These are phyloP conservation scores for Halesus radiatus DNA, from an alignment of 1,140 invertebrate genomes.

Conservation along the genomic window DNA sequence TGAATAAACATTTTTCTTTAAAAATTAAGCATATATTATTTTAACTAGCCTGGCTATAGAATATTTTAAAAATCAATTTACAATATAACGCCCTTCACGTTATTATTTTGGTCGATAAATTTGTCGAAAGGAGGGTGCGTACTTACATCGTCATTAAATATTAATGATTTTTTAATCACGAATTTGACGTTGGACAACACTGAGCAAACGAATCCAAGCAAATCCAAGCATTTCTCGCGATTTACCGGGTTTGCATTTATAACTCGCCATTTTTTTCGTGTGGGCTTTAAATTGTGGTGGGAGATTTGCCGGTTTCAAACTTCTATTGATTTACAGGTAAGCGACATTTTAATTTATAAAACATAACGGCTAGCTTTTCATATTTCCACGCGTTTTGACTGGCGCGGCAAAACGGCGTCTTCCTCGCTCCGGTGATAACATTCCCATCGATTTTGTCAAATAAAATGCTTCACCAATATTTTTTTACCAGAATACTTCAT, in stretches of 20 bases:
- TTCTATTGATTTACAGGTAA: conserved; percentile 14
- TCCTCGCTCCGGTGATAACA: not conserved
- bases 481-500: not conserved
- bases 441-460: conserved; percentile 21
- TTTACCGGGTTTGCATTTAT: conserved; percentile 23
- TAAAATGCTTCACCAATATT: not conserved
- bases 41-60: no score
- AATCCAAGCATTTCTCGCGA: conserved; percentile 19
- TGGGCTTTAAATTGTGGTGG: conserved; percentile 38
- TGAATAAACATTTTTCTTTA: no score
- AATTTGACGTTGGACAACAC: conserved; percentile 26
- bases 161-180: conserved; percentile 18
- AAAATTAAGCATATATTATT: no score
- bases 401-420: conserved; percentile 3
- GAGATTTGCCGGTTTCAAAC: conserved; percentile 40
- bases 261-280: conserved; percentile 43
- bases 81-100: no score
- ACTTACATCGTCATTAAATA: conserved; percentile 15
- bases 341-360: conserved; percentile 16
- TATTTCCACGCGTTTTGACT: conserved; percentile 3
- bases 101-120: no score
- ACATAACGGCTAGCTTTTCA: not conserved
- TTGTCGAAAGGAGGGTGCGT: not conserved
- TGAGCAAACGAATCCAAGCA: not conserved
- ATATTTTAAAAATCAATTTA: no score